Evolutionary conservation across 2,113 vertebrate species (phyloP).

Genomic region (Channa argus): DNA sequence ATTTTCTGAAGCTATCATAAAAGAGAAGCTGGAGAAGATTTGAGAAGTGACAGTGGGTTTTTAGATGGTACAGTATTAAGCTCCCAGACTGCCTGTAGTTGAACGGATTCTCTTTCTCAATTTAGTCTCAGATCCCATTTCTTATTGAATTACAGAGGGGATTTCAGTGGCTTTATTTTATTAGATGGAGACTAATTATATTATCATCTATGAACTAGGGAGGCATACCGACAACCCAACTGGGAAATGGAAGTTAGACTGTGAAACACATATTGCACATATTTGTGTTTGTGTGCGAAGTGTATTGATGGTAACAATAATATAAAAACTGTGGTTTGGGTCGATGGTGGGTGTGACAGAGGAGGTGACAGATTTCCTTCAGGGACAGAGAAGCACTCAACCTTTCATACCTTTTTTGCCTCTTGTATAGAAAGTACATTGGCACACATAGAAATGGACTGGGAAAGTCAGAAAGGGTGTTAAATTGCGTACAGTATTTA

Average conservation of each 20-base stretch:
- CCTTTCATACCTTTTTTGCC: constrained; percentile 30
- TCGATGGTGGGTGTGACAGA: constrained; percentile 32
- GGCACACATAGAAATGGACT: too few relatives aligned
- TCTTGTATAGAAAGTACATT: too few relatives aligned
- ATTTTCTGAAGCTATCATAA: too few relatives aligned
- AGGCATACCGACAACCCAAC: not conserved
- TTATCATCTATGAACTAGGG: constrained; percentile 41
- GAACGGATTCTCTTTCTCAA: constrained; percentile 29
- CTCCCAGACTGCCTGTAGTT: constrained; percentile 9
- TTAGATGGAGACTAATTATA: constrained; percentile 55
- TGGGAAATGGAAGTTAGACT: constrained; percentile 28
- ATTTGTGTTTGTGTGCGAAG: constrained; percentile 2
- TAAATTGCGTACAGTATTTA: too few relatives aligned
- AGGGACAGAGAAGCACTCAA: constrained; percentile 46
- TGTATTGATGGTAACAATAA: constrained; percentile 38
- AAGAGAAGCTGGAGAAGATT: too few relatives aligned
- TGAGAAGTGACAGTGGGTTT: not conserved
- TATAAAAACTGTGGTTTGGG: constrained; percentile 64
- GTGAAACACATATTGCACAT: not conserved
- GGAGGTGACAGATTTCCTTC: constrained; percentile 48
- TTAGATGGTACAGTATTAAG: not conserved
- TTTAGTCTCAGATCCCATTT: constrained; percentile 25
- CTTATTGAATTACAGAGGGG: constrained; percentile 48
- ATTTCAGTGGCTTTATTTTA: constrained; percentile 51
- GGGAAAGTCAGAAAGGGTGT: too few relatives aligned